phyloP scores from a whole-genome alignment of 2,113 vertebrate genomes.

The Sebastes schlegelii region DNA sequence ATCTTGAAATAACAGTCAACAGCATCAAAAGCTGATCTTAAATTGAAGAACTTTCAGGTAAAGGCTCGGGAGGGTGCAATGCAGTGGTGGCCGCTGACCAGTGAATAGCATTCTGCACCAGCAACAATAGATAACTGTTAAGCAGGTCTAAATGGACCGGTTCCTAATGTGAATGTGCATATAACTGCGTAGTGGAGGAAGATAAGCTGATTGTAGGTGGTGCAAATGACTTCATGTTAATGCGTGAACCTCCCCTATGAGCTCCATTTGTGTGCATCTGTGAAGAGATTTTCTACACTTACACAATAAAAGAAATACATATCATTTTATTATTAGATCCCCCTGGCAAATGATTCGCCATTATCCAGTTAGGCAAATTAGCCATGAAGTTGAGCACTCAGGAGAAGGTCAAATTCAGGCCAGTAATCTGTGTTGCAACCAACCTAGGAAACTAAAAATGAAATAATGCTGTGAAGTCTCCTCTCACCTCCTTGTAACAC shows the following conservation, averaged over 20 bases:
- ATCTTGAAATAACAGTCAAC: background rate
- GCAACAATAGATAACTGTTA: background rate
- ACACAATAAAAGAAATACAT: conserved; percentile 15
- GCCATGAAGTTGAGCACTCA: conserved; percentile 26
- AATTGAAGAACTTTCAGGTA: background rate
- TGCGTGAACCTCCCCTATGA: background rate
- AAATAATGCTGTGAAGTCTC: conserved; percentile 12
- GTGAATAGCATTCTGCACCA: conserved; percentile 29
- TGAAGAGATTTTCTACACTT: conserved; percentile 4
- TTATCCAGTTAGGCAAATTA: conserved; percentile 44
- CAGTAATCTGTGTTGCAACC: conserved; percentile 7
- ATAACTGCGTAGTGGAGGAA: conserved; percentile 17
- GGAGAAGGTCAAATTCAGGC: conserved; percentile 41
- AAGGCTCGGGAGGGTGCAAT: background rate
- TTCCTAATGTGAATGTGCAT: conserved; percentile 20
- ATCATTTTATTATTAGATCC: conserved; percentile 8
- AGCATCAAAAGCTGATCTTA: background rate
- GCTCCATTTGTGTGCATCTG: background rate
- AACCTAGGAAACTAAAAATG: conserved; percentile 19
- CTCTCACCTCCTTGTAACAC: background rate
- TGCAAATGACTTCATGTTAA: conserved; percentile 14
- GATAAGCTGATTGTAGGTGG: conserved; percentile 14
- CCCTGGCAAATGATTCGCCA: conserved; percentile 24
- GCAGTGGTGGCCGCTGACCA: background rate
- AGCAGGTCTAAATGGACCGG: conserved; percentile 13